phyloP scores from a whole-genome alignment of 1,140 invertebrate genomes.

The Andricus grossulariae region DNA sequence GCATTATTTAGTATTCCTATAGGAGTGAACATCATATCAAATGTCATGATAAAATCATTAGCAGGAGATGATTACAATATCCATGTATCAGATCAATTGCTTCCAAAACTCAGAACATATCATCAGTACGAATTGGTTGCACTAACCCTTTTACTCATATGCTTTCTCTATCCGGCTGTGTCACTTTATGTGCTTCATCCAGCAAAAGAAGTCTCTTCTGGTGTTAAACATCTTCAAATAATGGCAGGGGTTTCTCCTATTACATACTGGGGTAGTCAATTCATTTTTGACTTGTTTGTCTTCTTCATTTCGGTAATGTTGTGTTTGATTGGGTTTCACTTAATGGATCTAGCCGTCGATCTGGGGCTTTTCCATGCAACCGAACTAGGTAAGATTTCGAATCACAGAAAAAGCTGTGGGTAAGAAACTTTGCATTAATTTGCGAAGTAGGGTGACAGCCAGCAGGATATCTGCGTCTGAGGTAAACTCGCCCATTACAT shows the following conservation, averaged over 20 bases:
- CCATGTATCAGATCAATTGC: conserved; percentile 56
- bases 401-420: no score
- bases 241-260: conserved; percentile 14
- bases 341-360: conserved; percentile 56
- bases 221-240: conserved; percentile 23
- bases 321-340: conserved; percentile 46
- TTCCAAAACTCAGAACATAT: conserved; percentile 56
- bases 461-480: no score
- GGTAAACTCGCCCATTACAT: no score
- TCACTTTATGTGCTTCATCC: conserved; percentile 34
- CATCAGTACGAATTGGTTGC: conserved; percentile 36
- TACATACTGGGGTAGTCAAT: conserved; percentile 7
- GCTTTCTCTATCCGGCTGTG: conserved; percentile 56
- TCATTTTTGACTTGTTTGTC: conserved; percentile 12
- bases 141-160: conserved; percentile 55
- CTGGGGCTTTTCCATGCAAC: conserved; percentile 51
- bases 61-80: conserved; percentile 62
- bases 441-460: no score
- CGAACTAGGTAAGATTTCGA: conserved; percentile 59
- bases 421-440: no score
- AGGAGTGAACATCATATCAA: conserved; percentile 68
- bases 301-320: conserved; percentile 43
- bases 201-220: conserved; percentile 1
- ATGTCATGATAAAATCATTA: conserved; percentile 62
- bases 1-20: conserved; percentile 67